Conservation (phyloP, 2,888 invertebrate species). For the Sycophila texana region DNA sequence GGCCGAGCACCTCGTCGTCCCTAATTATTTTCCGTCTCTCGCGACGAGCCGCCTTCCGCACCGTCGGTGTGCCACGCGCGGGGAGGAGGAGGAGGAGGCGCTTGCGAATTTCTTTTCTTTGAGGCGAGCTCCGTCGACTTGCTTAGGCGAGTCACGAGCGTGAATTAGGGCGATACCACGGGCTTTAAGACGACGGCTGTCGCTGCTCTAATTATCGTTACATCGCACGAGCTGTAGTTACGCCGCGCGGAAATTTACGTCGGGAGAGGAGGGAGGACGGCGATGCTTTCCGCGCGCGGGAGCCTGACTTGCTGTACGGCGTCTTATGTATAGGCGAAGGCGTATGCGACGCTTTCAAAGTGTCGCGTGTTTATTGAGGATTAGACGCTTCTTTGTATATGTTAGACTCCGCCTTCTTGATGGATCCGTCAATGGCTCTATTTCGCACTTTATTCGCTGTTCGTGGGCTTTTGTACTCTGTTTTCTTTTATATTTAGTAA, state of each 20-base stretch:
- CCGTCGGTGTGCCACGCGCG: too few species aligned
- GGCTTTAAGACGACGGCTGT: constrained; percentile 32
- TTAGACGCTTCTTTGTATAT: background rate
- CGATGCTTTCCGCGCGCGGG: background rate
- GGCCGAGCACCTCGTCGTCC: too few species aligned
- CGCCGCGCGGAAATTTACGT: constrained; percentile 7
- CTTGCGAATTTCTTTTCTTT: background rate
- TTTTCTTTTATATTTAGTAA: too few species aligned
- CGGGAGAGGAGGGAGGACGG: background rate
- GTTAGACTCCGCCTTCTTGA: background rate
- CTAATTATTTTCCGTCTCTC: constrained; percentile 6
- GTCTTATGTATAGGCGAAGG: background rate
- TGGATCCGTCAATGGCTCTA: background rate
- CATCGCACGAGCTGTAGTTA: constrained; percentile 6
- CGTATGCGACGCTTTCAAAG: background rate
- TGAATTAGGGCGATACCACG: constrained; percentile 40
- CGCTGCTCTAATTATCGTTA: constrained; percentile 47
- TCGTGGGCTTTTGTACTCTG: too few species aligned
- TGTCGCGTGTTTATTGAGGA: background rate
- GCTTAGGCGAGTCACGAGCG: constrained; percentile 36
- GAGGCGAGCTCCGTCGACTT: background rate
- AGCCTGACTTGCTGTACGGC: background rate
- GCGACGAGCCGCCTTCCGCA: background rate
- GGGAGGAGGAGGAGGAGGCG: too few species aligned
- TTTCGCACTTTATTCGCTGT: background rate